A percentile compares a stretch with the other conserved stretches of the same genome.
Evolutionary conservation across 2,888 invertebrate genomes (phyloP).

Genomic region (Stegophylla sp.): DNA sequence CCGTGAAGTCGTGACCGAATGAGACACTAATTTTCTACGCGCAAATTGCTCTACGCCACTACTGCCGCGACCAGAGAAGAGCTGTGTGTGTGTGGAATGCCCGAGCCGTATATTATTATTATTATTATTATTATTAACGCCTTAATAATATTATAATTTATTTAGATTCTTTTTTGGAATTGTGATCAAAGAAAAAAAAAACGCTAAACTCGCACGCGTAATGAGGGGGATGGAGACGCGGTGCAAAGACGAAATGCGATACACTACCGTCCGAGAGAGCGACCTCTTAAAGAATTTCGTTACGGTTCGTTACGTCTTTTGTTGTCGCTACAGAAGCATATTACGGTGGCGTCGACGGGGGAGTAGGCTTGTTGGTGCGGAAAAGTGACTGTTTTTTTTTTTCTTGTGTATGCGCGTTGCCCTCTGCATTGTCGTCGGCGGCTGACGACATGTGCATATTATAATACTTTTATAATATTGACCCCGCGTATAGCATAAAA

Average conservation of each 20-base stretch:
- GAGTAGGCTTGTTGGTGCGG: conserved; percentile 12
- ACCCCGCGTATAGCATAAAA: not conserved
- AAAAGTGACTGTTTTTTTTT: not conserved
- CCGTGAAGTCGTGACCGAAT: conserved; percentile 50
- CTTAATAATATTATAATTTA: not conserved
- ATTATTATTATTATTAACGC: not conserved
- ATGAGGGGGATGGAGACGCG: not conserved
- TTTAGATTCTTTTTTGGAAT: not conserved
- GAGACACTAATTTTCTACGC: conserved; percentile 44
- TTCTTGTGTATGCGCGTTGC: not conserved
- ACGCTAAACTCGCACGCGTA: not conserved
- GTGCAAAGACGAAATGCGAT: conserved; percentile 25
- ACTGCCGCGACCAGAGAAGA: not conserved
- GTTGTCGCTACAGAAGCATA: conserved; percentile 32
- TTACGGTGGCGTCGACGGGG: not conserved
- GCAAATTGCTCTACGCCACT: not conserved
- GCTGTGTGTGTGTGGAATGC: not conserved
- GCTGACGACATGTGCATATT: not conserved
- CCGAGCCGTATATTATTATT: not conserved
- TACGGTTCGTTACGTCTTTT: conserved; percentile 53
- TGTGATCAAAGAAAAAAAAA: not conserved
- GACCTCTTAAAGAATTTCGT: conserved; percentile 20
- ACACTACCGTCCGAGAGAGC: not conserved
- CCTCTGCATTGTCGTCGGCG: conserved; percentile 10
- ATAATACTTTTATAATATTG: not conserved